A percentile compares a stretch with the other conserved stretches of the same genome.
These are phyloP conservation scores for Callospermophilus lateralis DNA, from an alignment of 2,113 vertebrate genomes.

Conservation along the genomic window DNA sequence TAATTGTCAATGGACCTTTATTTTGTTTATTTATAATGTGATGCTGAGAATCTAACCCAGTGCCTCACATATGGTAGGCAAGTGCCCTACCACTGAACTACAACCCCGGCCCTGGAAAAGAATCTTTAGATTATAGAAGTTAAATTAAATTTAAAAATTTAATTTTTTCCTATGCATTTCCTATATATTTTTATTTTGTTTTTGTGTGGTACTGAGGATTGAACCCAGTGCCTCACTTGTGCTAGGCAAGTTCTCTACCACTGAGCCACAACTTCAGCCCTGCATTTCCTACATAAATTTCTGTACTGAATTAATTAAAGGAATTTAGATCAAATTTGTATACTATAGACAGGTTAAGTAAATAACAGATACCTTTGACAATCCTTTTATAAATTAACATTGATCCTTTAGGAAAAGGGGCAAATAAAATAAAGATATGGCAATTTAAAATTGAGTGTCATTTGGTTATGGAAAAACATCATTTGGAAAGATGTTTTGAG, in stretches of 20 bases:
- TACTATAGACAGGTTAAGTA: background rate
- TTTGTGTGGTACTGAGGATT: no score
- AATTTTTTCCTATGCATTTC: background rate
- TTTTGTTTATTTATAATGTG: no score
- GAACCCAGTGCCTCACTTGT: no score
- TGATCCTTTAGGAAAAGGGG: background rate
- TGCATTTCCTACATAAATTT: background rate
- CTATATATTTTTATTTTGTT: background rate
- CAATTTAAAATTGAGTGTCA: background rate
- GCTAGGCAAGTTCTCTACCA: no score
- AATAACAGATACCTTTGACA: slow-evolving; percentile 40
- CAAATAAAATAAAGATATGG: background rate
- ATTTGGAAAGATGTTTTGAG: background rate
- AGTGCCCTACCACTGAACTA: no score
- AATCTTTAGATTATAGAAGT: background rate
- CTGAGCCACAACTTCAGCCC: no score
- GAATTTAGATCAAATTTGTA: slow-evolving; percentile 3
- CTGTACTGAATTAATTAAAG: background rate
- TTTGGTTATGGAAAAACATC: background rate
- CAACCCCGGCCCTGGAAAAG: background rate
- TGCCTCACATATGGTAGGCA: no score
- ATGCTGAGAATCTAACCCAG: no score
- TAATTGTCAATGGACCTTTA: no score
- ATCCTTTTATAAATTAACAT: slow-evolving; percentile 17
- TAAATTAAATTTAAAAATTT: background rate